A percentile compares a stretch with the other conserved stretches of the same genome.
phyloP scores from a whole-genome alignment of 2,888 invertebrate genomes.

The Scaptomyza reducta region DNA sequence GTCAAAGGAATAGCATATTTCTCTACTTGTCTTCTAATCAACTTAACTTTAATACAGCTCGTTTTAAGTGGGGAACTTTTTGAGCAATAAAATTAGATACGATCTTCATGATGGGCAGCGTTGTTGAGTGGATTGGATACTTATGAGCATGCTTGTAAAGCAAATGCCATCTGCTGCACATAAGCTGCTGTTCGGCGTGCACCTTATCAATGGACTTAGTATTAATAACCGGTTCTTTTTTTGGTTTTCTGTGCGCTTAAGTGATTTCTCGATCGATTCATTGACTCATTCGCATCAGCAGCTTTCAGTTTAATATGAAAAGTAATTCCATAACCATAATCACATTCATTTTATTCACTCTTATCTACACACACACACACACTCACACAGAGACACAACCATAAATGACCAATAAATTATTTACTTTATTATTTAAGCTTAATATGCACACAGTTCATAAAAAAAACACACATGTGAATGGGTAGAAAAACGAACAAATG shows the following conservation, averaged over 20 bases:
- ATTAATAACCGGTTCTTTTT: constrained; percentile 13
- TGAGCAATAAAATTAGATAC: constrained; percentile 8
- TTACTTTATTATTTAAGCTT: constrained; percentile 55
- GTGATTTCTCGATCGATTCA: constrained; percentile 37
- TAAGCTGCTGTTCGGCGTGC: neutral
- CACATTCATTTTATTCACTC: constrained; percentile 43
- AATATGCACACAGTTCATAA: constrained; percentile 49
- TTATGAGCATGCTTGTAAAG: constrained; percentile 5
- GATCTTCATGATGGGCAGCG: neutral
- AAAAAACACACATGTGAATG: constrained; percentile 4
- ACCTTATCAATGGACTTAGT: constrained; percentile 1
- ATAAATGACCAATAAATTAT: constrained; percentile 62
- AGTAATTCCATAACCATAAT: constrained; percentile 46
- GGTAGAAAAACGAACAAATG: neutral
- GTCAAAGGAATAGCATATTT: too few relatives aligned
- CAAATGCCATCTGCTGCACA: neutral
- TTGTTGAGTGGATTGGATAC: constrained; percentile 4
- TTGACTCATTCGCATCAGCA: constrained; percentile 30
- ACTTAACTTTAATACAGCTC: too few relatives aligned
- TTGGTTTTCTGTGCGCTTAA: constrained; percentile 5
- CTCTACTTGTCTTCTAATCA: too few relatives aligned
- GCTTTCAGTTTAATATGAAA: constrained; percentile 34
- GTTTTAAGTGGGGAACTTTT: too few relatives aligned
- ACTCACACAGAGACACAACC: constrained; percentile 9
- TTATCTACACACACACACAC: constrained; percentile 37